These are phyloP conservation scores for Clarias magur DNA, from an alignment of 2,113 vertebrate species.

Conservation along the genomic window DNA sequence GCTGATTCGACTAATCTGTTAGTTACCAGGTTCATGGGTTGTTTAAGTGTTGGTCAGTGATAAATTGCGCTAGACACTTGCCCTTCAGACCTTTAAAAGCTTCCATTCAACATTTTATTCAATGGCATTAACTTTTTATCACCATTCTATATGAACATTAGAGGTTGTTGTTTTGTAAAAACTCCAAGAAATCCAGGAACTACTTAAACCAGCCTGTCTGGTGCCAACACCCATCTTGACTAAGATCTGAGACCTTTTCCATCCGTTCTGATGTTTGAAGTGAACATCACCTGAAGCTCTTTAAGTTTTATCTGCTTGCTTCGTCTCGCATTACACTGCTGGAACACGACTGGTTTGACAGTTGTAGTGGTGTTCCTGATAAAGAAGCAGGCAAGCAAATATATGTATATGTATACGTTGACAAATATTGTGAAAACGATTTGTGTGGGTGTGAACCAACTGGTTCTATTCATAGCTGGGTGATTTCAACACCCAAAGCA, in stretches of 20 bases:
- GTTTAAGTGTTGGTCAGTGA: too few species aligned
- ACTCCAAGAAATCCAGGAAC: background rate
- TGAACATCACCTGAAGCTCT: background rate
- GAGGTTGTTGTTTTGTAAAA: background rate
- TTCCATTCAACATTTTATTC: background rate
- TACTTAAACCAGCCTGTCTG: background rate
- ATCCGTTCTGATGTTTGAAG: too few species aligned
- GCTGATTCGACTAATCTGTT: too few species aligned
- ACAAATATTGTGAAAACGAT: background rate
- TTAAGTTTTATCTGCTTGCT: background rate
- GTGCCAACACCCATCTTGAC: background rate
- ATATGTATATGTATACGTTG: background rate
- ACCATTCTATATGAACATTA: background rate
- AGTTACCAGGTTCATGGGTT: too few species aligned
- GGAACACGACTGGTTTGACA: background rate
- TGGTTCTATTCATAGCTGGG: slow-evolving; percentile 1
- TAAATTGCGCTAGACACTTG: too few species aligned
- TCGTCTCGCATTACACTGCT: background rate
- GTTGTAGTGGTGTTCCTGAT: background rate
- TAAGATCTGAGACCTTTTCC: background rate
- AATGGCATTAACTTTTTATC: background rate
- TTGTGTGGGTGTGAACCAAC: background rate
- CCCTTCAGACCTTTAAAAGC: too few species aligned
- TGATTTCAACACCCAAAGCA: background rate
- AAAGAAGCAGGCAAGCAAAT: background rate